phyloP scores from a whole-genome alignment of 2,113 vertebrate species.

The Ornithorhynchus anatinus region DNA sequence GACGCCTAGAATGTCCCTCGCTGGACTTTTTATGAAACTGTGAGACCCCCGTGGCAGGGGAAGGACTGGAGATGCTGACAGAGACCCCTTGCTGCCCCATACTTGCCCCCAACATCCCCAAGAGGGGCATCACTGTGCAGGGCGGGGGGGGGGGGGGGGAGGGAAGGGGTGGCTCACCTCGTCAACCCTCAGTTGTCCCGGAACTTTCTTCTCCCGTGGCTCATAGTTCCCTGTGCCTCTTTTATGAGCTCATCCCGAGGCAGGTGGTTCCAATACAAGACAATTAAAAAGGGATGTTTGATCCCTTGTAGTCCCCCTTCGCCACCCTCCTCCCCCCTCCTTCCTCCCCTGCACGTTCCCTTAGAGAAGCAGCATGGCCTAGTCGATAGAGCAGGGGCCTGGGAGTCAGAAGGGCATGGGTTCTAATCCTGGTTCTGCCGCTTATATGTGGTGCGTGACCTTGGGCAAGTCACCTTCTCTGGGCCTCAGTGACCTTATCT shows the following conservation, averaged over 20 bases:
- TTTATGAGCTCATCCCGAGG: slow-evolving; percentile 41
- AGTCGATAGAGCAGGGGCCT: too few species aligned
- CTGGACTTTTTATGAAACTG: neutral
- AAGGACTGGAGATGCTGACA: neutral
- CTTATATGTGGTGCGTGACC: too few species aligned
- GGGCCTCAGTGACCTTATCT: too few species aligned
- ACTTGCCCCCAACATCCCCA: too few species aligned
- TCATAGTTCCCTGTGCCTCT: slow-evolving; percentile 41
- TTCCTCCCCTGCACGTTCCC: neutral
- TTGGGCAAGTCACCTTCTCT: too few species aligned
- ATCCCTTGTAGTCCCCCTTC: slow-evolving; percentile 2
- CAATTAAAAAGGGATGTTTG: neutral
- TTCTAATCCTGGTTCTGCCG: too few species aligned
- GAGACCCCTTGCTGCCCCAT: neutral
- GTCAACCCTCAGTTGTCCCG: too few species aligned
- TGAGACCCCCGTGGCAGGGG: neutral
- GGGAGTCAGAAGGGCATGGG: too few species aligned
- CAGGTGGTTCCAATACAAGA: slow-evolving; percentile 58
- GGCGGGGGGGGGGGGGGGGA: neutral
- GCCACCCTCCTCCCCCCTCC: neutral
- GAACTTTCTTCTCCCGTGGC: neutral
- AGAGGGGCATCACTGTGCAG: neutral
- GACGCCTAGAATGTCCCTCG: neutral
- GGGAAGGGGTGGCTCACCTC: neutral
- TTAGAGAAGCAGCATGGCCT: too few species aligned